Percentiles rank a stretch among this genome's conserved stretches.
phyloP scores from a whole-genome alignment of 2,888 invertebrate genomes.

The Drosophila vallismaia region DNA sequence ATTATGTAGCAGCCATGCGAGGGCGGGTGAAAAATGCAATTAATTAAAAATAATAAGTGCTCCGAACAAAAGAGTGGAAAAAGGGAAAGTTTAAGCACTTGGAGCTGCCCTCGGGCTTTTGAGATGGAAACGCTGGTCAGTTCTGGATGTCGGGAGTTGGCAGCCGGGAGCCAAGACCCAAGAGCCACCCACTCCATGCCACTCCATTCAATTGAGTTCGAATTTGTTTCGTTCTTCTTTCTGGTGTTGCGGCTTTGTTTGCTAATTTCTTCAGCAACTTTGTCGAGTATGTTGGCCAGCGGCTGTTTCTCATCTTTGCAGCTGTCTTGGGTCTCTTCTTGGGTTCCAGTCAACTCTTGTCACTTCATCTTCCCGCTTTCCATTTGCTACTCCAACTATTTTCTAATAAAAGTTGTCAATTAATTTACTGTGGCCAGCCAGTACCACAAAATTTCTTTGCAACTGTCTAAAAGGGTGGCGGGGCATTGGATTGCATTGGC shows the following conservation, averaged over 20 bases:
- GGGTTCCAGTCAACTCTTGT: neutral
- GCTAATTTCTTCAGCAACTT: conserved; percentile 57
- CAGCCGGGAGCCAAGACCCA: too few relatives aligned
- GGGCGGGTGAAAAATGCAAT: conserved; percentile 45
- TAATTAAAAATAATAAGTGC: conserved; percentile 54
- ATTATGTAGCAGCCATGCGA: conserved; percentile 24
- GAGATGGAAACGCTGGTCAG: conserved; percentile 20
- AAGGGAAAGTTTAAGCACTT: conserved; percentile 44
- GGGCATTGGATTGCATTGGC: conserved; percentile 12
- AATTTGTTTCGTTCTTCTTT: conserved; percentile 35
- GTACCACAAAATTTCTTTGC: conserved; percentile 26
- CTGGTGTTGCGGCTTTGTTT: conserved; percentile 57
- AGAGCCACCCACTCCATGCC: conserved; percentile 4
- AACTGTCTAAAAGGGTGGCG: neutral
- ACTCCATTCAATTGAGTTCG: conserved; percentile 49
- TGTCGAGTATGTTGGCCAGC: conserved; percentile 43
- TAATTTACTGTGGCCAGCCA: conserved; percentile 49
- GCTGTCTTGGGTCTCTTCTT: conserved; percentile 33
- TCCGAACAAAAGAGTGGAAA: conserved; percentile 21
- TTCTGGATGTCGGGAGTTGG: conserved; percentile 10
- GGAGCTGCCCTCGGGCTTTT: conserved; percentile 23
- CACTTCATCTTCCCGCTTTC: conserved; percentile 8
- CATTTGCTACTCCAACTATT: conserved; percentile 43
- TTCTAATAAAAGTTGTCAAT: conserved; percentile 63
- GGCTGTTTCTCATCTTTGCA: conserved; percentile 35